Base-by-base conservation (phyloP, 2,797 vertebrate genomes). In the Euthynnus affinis region DNA sequence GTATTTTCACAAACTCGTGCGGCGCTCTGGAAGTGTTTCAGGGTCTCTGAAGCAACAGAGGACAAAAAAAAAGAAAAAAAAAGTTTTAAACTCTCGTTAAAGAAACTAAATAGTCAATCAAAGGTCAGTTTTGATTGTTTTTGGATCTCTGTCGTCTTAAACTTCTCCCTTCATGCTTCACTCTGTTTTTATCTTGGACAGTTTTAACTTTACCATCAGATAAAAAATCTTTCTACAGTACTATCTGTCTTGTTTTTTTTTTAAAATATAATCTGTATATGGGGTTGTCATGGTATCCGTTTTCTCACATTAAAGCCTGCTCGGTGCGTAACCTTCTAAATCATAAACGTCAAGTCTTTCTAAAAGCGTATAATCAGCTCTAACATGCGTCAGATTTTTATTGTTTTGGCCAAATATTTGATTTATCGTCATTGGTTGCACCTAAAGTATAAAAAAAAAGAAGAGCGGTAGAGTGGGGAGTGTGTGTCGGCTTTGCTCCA, bases 181-280 rank as follows among this genome's bases (percentile, higher is more conserved):
- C n/a, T 55, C 37, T 22, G 29, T 63, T 78, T 76, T 66, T 49
- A 32, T 22, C 25, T 3, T 17, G 20, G 56, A 71, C 29, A 62
- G 59, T 10, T 48, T 60, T 18, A 63, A 76, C 64, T 65, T 12
- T 48, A 32, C 13, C 44, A 60, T 71, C 42, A 27, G 18, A 49
- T 49, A n/a, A 66, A 53, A n/a, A 66, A 53, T 69, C 37, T 17
- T 23, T 42, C 69, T 17, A 42, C 14, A 17, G 42, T 44, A 17
- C 0, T 46, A 46, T 46, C 2, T 48, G 18, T 48, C 17, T 48
- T 46, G 3, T 44, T 14, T 44, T 14, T 4, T 44, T 15, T 14
- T 10, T 37, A 9, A 2, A 37, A 25, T 25, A 23, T 25, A 44
- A 58, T 67, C 52, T 18, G 15, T 3, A 23, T 29, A 12, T 20